A percentile compares a stretch with the other conserved stretches of the same genome.
Evolutionary conservation across 1,140 invertebrate species (phyloP).

Genomic region (Caerostris extrusa): DNA sequence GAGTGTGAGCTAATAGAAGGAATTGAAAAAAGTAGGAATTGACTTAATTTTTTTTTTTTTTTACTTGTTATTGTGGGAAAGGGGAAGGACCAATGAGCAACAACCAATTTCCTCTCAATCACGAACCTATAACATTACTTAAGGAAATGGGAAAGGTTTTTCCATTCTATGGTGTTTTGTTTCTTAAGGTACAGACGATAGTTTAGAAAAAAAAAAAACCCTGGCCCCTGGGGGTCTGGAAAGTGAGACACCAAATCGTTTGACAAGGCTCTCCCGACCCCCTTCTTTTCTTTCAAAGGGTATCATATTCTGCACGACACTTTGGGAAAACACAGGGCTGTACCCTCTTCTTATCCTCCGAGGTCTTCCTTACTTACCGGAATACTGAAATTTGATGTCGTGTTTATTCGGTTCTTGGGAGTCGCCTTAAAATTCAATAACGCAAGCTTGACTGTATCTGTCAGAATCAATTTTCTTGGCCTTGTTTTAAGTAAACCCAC

Average conservation of each 20-base stretch:
- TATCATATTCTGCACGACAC: background rate
- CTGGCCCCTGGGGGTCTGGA: background rate
- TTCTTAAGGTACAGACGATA: background rate
- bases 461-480: conserved; percentile 17
- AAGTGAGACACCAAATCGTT: background rate
- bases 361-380: background rate
- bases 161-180: background rate
- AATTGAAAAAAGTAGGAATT: too few species aligned
- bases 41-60: too few species aligned
- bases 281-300: background rate
- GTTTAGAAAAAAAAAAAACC: background rate
- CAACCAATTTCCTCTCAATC: too few species aligned
- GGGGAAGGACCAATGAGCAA: too few species aligned
- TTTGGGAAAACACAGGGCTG: background rate
- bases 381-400: conserved; percentile 1
- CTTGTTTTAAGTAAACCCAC: background rate
- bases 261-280: background rate
- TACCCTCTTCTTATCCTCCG: background rate
- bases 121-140: too few species aligned
- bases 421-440: background rate
- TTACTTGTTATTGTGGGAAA: too few species aligned
- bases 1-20: too few species aligned
- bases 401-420: background rate
- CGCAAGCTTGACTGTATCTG: background rate
- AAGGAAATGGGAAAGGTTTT: background rate